A percentile compares a stretch with the other conserved stretches of the same genome.
phyloP scores from a whole-genome alignment of 2,797 vertebrate genomes.

The Acrocephalus scirpaceus region DNA sequence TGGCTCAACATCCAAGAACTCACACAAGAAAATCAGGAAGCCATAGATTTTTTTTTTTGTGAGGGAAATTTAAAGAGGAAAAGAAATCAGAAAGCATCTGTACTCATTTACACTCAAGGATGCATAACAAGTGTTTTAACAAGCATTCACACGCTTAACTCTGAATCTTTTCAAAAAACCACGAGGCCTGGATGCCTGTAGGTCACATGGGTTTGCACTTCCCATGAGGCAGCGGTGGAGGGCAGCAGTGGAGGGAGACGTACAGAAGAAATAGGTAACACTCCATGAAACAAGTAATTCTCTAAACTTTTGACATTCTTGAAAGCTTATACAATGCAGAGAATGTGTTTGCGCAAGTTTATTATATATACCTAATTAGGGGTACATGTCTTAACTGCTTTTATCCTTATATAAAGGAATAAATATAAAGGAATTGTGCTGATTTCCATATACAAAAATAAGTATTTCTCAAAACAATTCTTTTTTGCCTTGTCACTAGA shows the following conservation, averaged over 20 bases:
- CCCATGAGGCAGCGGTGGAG: background rate
- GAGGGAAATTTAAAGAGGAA: background rate
- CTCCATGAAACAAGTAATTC: background rate
- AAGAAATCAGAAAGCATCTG: background rate
- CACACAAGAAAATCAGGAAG: background rate
- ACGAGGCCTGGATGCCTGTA: accelerated
- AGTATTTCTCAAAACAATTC: background rate
- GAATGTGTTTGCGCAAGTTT: background rate
- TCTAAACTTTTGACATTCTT: background rate
- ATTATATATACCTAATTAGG: background rate
- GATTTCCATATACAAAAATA: background rate
- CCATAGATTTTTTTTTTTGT: accelerated
- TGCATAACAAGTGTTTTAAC: background rate
- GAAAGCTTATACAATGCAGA: background rate
- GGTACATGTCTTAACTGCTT: background rate
- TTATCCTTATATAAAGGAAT: background rate
- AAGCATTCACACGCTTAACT: background rate
- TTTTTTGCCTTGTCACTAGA: background rate
- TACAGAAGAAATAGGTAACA: background rate
- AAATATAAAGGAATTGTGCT: background rate
- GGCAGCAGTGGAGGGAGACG: background rate
- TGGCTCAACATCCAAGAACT: background rate
- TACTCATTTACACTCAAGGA: background rate
- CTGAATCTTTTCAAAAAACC: background rate
- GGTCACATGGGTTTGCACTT: background rate